Base-by-base conservation (phyloP, 2,113 vertebrate species). In the Myxocyprinus asiaticus region DNA sequence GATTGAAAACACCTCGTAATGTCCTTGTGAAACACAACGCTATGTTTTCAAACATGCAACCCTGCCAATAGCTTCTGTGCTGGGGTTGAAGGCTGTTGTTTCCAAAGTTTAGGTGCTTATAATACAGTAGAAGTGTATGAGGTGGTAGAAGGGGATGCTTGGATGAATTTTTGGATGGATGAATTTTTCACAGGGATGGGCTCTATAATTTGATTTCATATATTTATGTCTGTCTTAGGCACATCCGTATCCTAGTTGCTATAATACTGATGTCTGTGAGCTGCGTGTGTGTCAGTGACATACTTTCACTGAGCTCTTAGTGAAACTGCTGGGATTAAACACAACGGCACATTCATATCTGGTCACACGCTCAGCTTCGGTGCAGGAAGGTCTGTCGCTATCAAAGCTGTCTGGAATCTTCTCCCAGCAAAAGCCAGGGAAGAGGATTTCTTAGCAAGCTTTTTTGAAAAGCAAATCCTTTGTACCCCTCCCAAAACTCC, bases 381-480 rank as follows among this genome's bases (percentile, higher is more conserved):
- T 87, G 81, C 81, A 81, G 88, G 85, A 89, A 85, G 84, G 88
- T 89, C 88, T 91, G 90, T 91, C 87, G 83, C 88, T 89, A 92
- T 91, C 90, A 93, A 91, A 91, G 91, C 88, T 51, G 78, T 88
- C 83, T 84, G 82, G 86, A 89, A 90, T 90, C 87, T 90, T 88
- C 80, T 84, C 62, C 71, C 67, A 79, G 82, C 56, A 42, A 74
- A 80, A 81, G 73, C 68, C 59, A 83, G 74, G 71, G 82, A 66
- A 84, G 88, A 90, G 89, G 88, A 90, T 90, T 90, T 90, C 87
- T 89, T 87, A 88, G 88, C 87, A 88, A 90, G 88, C 88, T 89
- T 89, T 89, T 87, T 88, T 84, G 93, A 95, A 95, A 94, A 93
- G 93, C 94, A 96, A 97, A 95, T 88, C 93, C 95, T 95, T 95